These are phyloP conservation scores for Molanna angustata DNA, from an alignment of 2,888 invertebrate genomes.

Conservation along the genomic window DNA sequence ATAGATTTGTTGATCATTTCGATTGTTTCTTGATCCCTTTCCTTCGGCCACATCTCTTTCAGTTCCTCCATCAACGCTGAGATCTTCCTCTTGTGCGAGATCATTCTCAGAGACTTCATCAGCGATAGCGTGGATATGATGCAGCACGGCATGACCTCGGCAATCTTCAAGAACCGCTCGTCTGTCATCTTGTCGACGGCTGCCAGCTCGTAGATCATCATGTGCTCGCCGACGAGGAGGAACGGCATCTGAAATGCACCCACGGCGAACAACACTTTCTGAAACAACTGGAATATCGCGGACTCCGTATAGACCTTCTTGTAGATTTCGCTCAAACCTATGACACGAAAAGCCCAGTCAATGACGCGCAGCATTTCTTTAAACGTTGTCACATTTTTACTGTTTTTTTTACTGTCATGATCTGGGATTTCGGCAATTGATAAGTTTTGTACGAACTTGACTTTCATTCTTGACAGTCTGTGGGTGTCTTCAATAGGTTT, in stretches of 20 bases:
- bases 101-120: conserved; percentile 20
- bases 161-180: conserved; percentile 20
- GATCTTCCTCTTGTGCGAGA: conserved; percentile 8
- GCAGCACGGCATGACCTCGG: conserved; percentile 25
- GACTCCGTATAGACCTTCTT: conserved; percentile 9
- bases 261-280: conserved; percentile 14
- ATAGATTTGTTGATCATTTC: conserved; percentile 17
- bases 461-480: no score
- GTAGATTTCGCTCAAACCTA: conserved; percentile 26
- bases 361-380: conserved; percentile 21
- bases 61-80: conserved; percentile 18
- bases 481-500: no score
- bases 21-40: conserved; percentile 5
- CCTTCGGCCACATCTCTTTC: conserved; percentile 17
- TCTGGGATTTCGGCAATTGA: no score
- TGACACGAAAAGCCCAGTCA: conserved; percentile 20
- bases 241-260: conserved; percentile 20
- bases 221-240: conserved; percentile 15
- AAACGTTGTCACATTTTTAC: no score
- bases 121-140: conserved; percentile 16
- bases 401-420: not conserved
- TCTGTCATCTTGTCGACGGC: conserved; percentile 1
- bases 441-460: no score
- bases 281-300: conserved; percentile 6
- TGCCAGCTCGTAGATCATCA: conserved; percentile 4